These are phyloP conservation scores for Morpho helenor DNA, from an alignment of 2,888 invertebrate species.

Conservation along the genomic window DNA sequence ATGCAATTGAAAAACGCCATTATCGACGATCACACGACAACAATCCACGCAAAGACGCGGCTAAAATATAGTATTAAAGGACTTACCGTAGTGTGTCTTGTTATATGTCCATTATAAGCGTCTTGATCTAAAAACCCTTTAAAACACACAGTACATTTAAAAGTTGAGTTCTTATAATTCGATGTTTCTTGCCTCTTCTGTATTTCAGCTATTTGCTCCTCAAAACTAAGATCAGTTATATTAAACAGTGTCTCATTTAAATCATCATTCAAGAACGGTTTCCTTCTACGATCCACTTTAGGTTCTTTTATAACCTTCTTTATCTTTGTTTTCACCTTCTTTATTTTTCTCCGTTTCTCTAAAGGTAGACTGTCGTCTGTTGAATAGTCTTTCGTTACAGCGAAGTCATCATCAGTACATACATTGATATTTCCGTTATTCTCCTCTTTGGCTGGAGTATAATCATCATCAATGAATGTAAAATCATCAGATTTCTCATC, in stretches of 20 bases:
- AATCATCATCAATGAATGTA: conserved; percentile 12
- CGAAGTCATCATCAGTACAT: conserved; percentile 23
- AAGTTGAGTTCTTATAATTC: conserved; percentile 59
- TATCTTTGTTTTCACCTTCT: conserved; percentile 31
- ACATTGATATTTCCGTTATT: conserved; percentile 11
- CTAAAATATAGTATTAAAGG: neutral
- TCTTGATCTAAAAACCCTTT: conserved; percentile 65
- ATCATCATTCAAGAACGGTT: conserved; percentile 60
- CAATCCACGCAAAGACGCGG: no score
- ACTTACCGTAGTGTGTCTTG: conserved; percentile 59
- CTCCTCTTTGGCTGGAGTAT: conserved; percentile 10
- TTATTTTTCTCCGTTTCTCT: conserved; percentile 36
- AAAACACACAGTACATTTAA: conserved; percentile 58
- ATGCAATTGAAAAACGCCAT: no score
- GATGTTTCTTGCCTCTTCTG: conserved; percentile 54
- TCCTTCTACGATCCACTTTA: conserved; percentile 55
- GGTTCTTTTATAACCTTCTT: conserved; percentile 37
- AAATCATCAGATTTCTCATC: conserved; percentile 1
- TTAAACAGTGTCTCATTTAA: conserved; percentile 60
- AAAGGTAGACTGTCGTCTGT: conserved; percentile 51
- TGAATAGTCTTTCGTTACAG: conserved; percentile 36
- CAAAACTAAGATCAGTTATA: conserved; percentile 50
- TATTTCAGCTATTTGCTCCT: conserved; percentile 64
- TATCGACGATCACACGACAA: no score
- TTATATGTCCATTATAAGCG: conserved; percentile 57